phyloP scores from a whole-genome alignment of 1,140 invertebrate species.

The Papilio aristodemus region DNA sequence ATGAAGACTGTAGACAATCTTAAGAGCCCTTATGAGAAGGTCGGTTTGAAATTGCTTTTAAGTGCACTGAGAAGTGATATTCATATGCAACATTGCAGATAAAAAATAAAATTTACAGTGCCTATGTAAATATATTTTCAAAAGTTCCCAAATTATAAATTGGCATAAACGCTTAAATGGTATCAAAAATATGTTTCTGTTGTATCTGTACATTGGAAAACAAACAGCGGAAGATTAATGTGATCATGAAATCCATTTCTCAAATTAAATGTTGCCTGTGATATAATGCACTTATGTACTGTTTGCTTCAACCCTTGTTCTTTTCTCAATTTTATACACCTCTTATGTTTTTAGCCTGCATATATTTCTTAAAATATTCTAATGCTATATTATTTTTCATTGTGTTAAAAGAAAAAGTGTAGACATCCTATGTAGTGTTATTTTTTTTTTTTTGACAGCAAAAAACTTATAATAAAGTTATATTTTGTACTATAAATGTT shows the following conservation, averaged over 20 bases:
- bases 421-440: background rate
- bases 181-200: background rate
- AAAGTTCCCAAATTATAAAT: background rate
- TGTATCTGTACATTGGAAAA: background rate
- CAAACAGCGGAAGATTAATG: constrained; percentile 7
- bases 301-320: constrained; percentile 58
- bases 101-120: constrained; percentile 29
- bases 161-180: background rate
- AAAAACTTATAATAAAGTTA: too few relatives aligned
- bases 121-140: background rate
- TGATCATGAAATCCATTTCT: background rate
- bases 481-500: too few relatives aligned
- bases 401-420: constrained; percentile 23
- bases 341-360: constrained; percentile 54
- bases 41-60: constrained; percentile 58
- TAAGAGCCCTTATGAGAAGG: constrained; percentile 75
- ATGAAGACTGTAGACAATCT: constrained; percentile 73
- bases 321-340: constrained; percentile 51
- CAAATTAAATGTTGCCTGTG: constrained; percentile 61
- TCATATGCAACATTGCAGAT: constrained; percentile 65
- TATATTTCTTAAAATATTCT: constrained; percentile 37
- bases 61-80: constrained; percentile 49
- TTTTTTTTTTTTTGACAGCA: too few relatives aligned
- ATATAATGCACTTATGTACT: constrained; percentile 51
- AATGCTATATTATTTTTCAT: constrained; percentile 33